Evolutionary conservation across 1,140 invertebrate genomes (phyloP).

Genomic region (Calycopis cecrops): DNA sequence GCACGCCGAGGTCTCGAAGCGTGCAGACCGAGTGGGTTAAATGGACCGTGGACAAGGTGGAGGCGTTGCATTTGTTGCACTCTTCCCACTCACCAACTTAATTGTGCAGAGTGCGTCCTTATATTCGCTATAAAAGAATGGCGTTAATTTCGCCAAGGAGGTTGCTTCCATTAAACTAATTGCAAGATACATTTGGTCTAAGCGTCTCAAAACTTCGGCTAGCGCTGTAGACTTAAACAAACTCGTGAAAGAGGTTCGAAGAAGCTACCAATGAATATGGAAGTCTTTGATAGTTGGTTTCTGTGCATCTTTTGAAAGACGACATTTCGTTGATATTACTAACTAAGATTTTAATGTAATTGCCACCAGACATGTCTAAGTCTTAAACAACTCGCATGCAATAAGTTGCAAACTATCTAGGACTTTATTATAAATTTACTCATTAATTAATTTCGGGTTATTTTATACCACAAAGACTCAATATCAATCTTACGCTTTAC

Average conservation of each 20-base stretch:
- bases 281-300: constrained; percentile 31
- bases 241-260: constrained; percentile 55
- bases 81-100: constrained; percentile 65
- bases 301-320: constrained; percentile 37
- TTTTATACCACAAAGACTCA: constrained; percentile 47
- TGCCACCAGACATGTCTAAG: constrained; percentile 52
- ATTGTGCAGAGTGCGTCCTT: constrained; percentile 65
- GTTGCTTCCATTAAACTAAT: constrained; percentile 72
- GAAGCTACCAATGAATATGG: constrained; percentile 56
- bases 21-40: constrained; percentile 63
- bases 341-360: constrained; percentile 73
- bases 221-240: constrained; percentile 50
- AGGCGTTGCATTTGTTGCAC: constrained; percentile 68
- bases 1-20: constrained; percentile 14
- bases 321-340: constrained; percentile 65
- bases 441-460: constrained; percentile 26
- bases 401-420: neutral
- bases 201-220: constrained; percentile 61
- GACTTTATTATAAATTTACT: neutral
- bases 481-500: too few species aligned
- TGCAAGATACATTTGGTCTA: constrained; percentile 69
- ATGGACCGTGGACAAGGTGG: constrained; percentile 62
- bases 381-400: constrained; percentile 22
- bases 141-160: constrained; percentile 62
- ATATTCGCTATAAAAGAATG: constrained; percentile 66